Evolutionary conservation across 2,797 vertebrate species (phyloP).

Genomic region (Brachyrhaphis roseni): DNA sequence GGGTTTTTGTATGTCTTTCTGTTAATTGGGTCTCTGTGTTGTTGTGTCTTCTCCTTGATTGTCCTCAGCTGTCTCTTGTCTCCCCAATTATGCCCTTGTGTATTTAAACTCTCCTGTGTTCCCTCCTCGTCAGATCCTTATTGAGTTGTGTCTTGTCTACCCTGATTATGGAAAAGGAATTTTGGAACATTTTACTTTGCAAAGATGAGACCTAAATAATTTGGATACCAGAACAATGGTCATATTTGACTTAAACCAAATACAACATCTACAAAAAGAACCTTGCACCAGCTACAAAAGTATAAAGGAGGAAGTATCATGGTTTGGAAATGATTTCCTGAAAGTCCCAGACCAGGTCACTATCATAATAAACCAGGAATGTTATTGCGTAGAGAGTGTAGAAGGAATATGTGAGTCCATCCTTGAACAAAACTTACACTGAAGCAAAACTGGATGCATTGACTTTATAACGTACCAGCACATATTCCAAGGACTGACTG

Average conservation of each 20-base stretch:
- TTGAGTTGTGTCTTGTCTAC: too few species aligned
- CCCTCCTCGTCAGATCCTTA: too few species aligned
- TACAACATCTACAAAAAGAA: neutral
- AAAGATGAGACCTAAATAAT: neutral
- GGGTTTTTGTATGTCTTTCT: too few species aligned
- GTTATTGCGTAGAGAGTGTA: neutral
- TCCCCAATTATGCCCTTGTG: too few species aligned
- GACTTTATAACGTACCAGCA: neutral
- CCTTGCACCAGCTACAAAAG: neutral
- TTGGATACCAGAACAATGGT: neutral
- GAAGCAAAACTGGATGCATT: neutral
- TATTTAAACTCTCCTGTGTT: too few species aligned
- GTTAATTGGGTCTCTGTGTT: too few species aligned
- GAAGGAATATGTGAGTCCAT: neutral
- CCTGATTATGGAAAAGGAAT: neutral
- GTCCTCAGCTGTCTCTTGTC: too few species aligned
- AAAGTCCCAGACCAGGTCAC: neutral
- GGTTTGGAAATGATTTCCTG: neutral
- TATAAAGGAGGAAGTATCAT: neutral
- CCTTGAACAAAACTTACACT: neutral
- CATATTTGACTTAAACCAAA: neutral
- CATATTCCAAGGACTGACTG: neutral
- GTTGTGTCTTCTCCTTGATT: too few species aligned
- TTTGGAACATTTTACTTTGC: neutral
- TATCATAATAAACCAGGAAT: neutral